Percentiles rank a stretch among this genome's conserved stretches.
Evolutionary conservation across 2,113 vertebrate genomes (phyloP).

Genomic region (Suricata suricatta): DNA sequence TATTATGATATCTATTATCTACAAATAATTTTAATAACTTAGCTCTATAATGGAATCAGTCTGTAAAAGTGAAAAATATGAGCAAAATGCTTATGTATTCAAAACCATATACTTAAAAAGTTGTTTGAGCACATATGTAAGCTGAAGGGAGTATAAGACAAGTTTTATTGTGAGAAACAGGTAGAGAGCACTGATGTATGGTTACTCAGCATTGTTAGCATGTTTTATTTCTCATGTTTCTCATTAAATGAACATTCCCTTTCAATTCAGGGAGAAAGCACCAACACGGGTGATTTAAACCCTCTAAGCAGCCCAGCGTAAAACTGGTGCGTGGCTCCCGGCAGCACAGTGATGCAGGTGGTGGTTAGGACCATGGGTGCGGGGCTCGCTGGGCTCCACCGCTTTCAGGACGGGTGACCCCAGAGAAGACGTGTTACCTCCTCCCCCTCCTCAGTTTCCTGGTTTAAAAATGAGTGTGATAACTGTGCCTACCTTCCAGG

Average conservation of each 20-base stretch:
- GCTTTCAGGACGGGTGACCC: background rate
- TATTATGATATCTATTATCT: background rate
- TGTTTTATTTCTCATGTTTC: background rate
- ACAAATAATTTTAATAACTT: background rate
- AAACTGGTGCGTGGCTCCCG: background rate
- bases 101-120: background rate
- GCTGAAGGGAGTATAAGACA: background rate
- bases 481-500: background rate
- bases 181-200: background rate
- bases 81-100: background rate
- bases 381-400: background rate
- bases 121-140: background rate
- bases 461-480: background rate
- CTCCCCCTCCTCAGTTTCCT: background rate
- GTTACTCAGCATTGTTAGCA: background rate
- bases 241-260: background rate
- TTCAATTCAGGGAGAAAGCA: background rate
- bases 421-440: background rate
- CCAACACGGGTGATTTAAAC: background rate
- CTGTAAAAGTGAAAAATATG: background rate
- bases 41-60: background rate
- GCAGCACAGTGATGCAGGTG: fast-evolving
- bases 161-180: background rate
- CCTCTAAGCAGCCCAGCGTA: background rate
- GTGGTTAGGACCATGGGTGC: background rate